phyloP scores from a whole-genome alignment of 2,113 vertebrate species.

The Agapornis roseicollis region DNA sequence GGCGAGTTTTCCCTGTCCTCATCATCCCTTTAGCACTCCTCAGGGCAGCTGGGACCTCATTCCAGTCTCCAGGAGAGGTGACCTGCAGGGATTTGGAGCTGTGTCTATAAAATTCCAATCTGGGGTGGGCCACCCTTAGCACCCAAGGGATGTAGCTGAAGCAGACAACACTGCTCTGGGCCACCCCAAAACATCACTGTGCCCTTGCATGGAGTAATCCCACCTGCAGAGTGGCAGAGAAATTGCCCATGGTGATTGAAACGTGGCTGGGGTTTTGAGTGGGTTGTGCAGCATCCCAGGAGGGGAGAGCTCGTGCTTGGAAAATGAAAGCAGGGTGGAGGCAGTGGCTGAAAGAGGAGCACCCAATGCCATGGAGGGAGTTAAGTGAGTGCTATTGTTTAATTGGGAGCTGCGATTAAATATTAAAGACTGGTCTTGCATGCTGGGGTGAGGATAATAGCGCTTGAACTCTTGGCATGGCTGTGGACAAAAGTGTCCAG shows the following conservation, averaged over 20 bases:
- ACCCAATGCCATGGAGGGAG: fast-evolving
- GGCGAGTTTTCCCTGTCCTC: neutral
- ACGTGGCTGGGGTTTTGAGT: neutral
- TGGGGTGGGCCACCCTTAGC: fast-evolving
- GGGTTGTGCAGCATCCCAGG: neutral
- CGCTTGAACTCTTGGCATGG: neutral
- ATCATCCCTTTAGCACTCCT: neutral
- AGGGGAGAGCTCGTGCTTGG: neutral
- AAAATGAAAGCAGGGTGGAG: neutral
- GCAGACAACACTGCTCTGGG: neutral
- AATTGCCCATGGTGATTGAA: neutral
- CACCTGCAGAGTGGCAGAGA: fast-evolving
- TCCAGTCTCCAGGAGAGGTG: neutral
- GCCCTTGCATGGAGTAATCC: neutral
- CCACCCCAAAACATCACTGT: fast-evolving
- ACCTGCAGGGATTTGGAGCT: neutral
- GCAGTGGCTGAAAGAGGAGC: neutral
- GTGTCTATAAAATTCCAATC: neutral
- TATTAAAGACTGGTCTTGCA: neutral
- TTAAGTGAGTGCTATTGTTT: neutral
- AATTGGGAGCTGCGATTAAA: neutral
- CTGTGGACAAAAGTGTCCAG: neutral
- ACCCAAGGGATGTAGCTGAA: neutral
- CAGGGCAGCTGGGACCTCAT: fast-evolving
- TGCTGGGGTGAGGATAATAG: neutral